Percentiles rank a stretch among this genome's conserved stretches.
phyloP scores from a whole-genome alignment of 2,888 invertebrate genomes.

The Halocaridina rubra region DNA sequence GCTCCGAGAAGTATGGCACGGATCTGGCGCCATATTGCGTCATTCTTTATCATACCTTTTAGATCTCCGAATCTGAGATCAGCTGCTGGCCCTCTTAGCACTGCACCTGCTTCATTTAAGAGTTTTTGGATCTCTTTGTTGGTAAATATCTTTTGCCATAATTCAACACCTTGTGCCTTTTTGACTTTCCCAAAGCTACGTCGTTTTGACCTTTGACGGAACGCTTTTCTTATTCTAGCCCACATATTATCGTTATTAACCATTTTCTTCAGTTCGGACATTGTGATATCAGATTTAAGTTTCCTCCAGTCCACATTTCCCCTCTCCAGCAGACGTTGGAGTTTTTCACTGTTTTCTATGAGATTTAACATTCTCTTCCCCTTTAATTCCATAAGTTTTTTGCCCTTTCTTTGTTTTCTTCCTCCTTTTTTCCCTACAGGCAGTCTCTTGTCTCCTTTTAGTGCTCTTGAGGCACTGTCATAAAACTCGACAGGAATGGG shows the following conservation, averaged over 20 bases:
- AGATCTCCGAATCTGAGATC: neutral
- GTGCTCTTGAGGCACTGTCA: neutral
- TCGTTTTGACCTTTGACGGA: neutral
- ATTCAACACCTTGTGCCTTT: neutral
- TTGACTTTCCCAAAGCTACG: neutral
- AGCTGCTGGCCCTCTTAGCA: neutral
- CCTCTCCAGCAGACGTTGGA: neutral
- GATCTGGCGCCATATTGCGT: neutral
- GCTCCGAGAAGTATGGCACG: neutral
- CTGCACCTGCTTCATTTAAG: neutral
- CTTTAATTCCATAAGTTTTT: neutral
- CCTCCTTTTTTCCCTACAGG: neutral
- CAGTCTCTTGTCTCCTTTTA: neutral
- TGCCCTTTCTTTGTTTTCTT: neutral
- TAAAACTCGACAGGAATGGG: neutral
- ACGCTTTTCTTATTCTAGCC: neutral
- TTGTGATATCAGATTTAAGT: neutral
- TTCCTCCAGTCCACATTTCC: neutral
- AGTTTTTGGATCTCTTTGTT: neutral
- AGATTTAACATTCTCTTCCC: neutral
- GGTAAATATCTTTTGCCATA: neutral
- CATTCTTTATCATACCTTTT: neutral
- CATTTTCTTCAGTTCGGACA: neutral
- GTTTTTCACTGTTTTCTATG: neutral
- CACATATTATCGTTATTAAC: neutral